A percentile compares a stretch with the other conserved stretches of the same genome.
phyloP scores from a whole-genome alignment of 2,113 vertebrate genomes.

The Rattus norvegicus region GRCr8 NC_086028.1:46596501-46597000 shows the following conservation, averaged over 20 bases:
- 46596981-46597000: not conserved
- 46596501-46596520: not conserved
- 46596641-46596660: not conserved
- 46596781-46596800: not conserved
- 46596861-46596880: not conserved
- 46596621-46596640: not conserved
- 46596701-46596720: not conserved
- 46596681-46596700: not conserved
- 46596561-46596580: not conserved
- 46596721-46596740: not conserved
- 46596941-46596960: not conserved
- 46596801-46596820: not conserved
- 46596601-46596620: not conserved
- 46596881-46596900: not conserved
- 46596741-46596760: not conserved
- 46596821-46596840: not conserved
- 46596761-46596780: not conserved
- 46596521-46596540: not conserved
- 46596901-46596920: not conserved
- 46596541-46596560: not conserved
- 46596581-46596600: not conserved
- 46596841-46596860: not conserved
- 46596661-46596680: not conserved
- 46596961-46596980: not conserved
- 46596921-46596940: not conserved